Evolutionary conservation across 2,888 invertebrate genomes (phyloP).

Genomic region (Omphaloscelis lunosa): DNA sequence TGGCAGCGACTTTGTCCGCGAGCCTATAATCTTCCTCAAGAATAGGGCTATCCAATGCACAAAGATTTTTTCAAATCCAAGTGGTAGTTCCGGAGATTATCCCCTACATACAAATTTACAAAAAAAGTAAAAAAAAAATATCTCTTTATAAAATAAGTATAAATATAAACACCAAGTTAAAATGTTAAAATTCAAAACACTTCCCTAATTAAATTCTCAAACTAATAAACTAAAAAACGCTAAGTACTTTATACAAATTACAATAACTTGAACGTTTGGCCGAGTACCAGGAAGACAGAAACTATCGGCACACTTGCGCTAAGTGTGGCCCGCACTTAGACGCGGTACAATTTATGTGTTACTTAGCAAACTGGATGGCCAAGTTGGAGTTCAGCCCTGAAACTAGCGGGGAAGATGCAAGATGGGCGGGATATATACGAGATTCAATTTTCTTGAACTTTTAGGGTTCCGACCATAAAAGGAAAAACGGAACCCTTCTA

Average conservation of each 20-base stretch:
- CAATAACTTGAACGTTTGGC: constrained; percentile 64
- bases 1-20: too few species aligned
- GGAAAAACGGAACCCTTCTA: neutral
- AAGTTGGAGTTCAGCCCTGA: constrained; percentile 50
- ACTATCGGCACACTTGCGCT: constrained; percentile 67
- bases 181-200: neutral
- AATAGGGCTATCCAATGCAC: too few species aligned
- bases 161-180: neutral
- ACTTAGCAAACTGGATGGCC: constrained; percentile 68
- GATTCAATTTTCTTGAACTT: neutral
- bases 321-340: constrained; percentile 70
- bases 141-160: too few species aligned
- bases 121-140: too few species aligned
- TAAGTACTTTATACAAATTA: constrained; percentile 57
- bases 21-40: too few species aligned
- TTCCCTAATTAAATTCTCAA: constrained; percentile 10
- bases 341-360: constrained; percentile 68
- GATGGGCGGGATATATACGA: neutral
- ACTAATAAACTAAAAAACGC: constrained; percentile 37
- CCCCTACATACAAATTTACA: too few species aligned
- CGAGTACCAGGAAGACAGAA: constrained; percentile 65
- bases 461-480: neutral
- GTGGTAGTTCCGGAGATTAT: too few species aligned
- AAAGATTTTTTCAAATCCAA: too few species aligned
- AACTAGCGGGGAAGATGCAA: constrained; percentile 14